Base-by-base conservation (phyloP, 2,113 vertebrate species). In the Nicator chloris region DNA sequence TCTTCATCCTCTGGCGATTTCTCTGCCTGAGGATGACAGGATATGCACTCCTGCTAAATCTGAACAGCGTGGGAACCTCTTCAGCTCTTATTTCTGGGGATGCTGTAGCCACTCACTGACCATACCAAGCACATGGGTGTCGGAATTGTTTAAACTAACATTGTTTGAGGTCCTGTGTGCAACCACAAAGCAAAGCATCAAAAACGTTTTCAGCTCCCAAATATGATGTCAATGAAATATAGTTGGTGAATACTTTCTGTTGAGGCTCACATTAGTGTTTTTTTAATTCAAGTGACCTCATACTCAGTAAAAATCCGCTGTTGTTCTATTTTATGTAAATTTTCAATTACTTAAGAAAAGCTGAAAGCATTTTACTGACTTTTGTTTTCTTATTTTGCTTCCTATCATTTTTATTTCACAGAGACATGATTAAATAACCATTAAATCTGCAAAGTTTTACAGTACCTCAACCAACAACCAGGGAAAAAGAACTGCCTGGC, bases 391-490 rank as follows among this genome's bases (percentile, higher is more conserved):
- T 40, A 47, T 63, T 93, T 90, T 57, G 22, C 82, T 92, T 92
- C 63, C n/a, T 21, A 47, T 84, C 26, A 44, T 78, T 50, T 49
- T 63, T 66, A 82, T 81, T 50, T 77, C 61, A 66, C 4, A 19
- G 54, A 59, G 64, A 40, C 4, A 27, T 69, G 87, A 73, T 45
- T 59, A 85, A 94, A 42, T 77, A 66, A 42, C 51, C 57, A 39
- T 89, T 93, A 93, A 93, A 95, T 90, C 61, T 72, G 71, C 59
- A 37, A 73, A 91, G 82, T 91, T 91, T 81, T 88, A 82, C 1
- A 0, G 65, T 47, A 89, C 18, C 44, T 92, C 64, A 56, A 63
- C n/a, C 65, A 96, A 78, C 11, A 13, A 73, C 30, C 59, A 35
- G 45, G 78, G 47, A n/a, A 89, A 90, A 88, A 88, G 39, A 78